Evolutionary conservation across 2,797 vertebrate species (phyloP), one percentile per base, ranked within the genome.

Genomic region (Botia almorhae): DNA sequence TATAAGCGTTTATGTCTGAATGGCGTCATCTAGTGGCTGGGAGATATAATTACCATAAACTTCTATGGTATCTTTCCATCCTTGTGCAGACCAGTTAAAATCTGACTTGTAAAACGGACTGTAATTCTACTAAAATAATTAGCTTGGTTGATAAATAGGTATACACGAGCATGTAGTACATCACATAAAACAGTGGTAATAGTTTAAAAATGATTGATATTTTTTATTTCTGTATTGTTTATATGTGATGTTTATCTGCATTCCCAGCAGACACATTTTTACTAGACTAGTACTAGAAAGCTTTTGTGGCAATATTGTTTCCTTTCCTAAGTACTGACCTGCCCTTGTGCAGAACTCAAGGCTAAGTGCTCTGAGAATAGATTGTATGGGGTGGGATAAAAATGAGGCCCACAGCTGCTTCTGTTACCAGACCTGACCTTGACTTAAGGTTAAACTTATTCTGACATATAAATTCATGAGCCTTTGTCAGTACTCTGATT

Each of bases 381-480:
- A 68, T 68, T 33, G 39, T 53, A 8, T 55, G 29, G 16, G 74
- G 13, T 53, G 61, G 74, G 19, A 46, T 53, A 16, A 68, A 43
- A 76, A 68, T 56, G 16, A 10, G 48, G 19, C 56, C 21, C 36
- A 68, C 36, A 48, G 16, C 33, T 56, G 51, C 21, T n/a, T 68
- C 10, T 19, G 2, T 56, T 23, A 75, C 19, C 67, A 56, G 33
- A 68, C 51, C 51, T 67, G 50, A 76, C 74, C 63, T 68, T 76
- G 51, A 68, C 64, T 68, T 26, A 43, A 43, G 36, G 50, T 43
- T 13, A 17, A 10, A 68, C 53, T 68, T 36, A 43, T 55, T 67
- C 14, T 55, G 48, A 29, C 39, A 33, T 56, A 68, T 68, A 76
- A 58, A 58, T 76, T n/a, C 19, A 67, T 64, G 33, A 68, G 7